Base-by-base conservation (phyloP, 2,888 invertebrate species). In the Siphlonurus alternatus region DNA sequence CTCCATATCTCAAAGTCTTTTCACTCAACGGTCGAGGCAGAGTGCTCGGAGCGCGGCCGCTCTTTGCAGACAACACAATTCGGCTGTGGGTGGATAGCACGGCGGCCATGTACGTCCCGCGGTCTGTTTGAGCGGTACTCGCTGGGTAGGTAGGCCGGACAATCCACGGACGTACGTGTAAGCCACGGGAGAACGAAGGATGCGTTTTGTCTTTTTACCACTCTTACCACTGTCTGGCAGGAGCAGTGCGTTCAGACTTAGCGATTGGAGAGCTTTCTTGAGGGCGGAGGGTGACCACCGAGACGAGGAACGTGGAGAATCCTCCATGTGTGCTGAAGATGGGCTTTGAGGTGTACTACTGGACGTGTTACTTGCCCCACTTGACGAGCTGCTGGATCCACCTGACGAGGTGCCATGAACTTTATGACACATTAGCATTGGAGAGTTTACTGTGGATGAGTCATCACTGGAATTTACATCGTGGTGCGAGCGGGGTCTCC, bases 141-240 rank as follows among this genome's bases (percentile, higher is more conserved):
- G 80, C 73, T 89, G 89, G 1, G 89, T 90, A 5, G 90, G 89
- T 64, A 90, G 76, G 10, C 90, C 90, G 7, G 89, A 89, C 67
- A 89, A 80, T 60, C 90, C 90, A 68, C 85, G 85, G 1, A 88
- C 85, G 74, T 90, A 91, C 7, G 87, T 88, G 74, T 90, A 89
- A 0, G 85, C 82, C 15, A 89, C 85, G 1, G 90, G 90, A 62
- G 87, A 81, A 53, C 91, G 80, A 7, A 90, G 78, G 67, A 91
- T 90, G 69, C 86, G 38, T 38, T 38, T 15, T 5, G 7, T 56
- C 5, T n/a, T 5, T n/a, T 22, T 56, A 7, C 20, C n/a, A 22
- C 56, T 56, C 20, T 56, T 56, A 10, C 7, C 5, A 10, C 15
- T 15, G 5, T 5, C 20, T n/a, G 56, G n/a, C n/a, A n/a, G 7